phyloP scores from a whole-genome alignment of 1,140 invertebrate species.

The Charaxes varanes region DNA sequence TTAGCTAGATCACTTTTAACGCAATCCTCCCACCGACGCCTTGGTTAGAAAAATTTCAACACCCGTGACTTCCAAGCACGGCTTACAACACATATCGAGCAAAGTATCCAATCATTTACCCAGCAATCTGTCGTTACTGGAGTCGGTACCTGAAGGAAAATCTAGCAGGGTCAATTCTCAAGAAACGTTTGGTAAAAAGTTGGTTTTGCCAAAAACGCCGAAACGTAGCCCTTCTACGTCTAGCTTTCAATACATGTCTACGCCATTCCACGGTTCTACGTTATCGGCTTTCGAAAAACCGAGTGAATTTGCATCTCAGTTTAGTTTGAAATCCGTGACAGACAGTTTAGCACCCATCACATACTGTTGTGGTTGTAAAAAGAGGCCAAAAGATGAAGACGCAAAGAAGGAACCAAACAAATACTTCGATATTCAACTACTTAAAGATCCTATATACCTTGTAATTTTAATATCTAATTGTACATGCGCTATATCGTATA shows the following conservation, averaged over 20 bases:
- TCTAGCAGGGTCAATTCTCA: slow-evolving; percentile 41
- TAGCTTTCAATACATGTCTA: slow-evolving; percentile 88
- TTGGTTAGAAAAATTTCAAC: slow-evolving; percentile 63
- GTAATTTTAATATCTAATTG: slow-evolving; percentile 88
- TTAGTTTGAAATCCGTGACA: slow-evolving; percentile 81
- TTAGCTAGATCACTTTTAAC: no score
- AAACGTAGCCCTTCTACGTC: slow-evolving; percentile 83
- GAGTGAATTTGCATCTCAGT: slow-evolving; percentile 84
- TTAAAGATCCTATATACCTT: slow-evolving; percentile 86
- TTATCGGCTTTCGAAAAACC: slow-evolving; percentile 83
- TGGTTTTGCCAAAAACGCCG: slow-evolving; percentile 62
- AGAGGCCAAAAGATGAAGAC: slow-evolving; percentile 51
- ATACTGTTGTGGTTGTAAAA: slow-evolving; percentile 59
- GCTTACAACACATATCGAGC: slow-evolving; percentile 48
- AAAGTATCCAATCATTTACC: slow-evolving; percentile 45
- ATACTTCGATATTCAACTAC: slow-evolving; percentile 84
- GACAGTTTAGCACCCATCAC: slow-evolving; percentile 70
- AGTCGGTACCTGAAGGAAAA: slow-evolving; percentile 56
- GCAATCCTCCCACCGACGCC: no score
- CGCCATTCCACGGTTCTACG: slow-evolving; percentile 88
- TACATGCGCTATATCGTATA: slow-evolving; percentile 89
- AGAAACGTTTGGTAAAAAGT: slow-evolving; percentile 49
- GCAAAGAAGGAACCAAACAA: slow-evolving; percentile 74
- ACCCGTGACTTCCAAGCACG: slow-evolving; percentile 42
- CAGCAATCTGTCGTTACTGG: slow-evolving; percentile 46